These are phyloP conservation scores for Clarias pachynema DNA, from an alignment of 2,797 vertebrate species.

Conservation along the genomic window DNA sequence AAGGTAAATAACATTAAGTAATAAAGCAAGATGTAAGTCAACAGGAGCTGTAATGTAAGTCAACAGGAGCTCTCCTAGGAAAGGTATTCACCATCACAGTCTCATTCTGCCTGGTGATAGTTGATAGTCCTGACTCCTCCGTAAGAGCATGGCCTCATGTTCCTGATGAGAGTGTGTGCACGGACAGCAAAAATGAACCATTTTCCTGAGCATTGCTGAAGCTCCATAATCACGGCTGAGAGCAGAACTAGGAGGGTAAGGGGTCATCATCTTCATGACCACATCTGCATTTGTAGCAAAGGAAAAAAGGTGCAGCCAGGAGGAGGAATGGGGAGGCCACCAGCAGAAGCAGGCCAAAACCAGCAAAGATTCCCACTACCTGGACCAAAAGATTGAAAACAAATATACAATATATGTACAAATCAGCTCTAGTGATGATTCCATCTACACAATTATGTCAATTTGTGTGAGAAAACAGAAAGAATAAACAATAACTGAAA, in stretches of 20 bases:
- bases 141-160: background rate
- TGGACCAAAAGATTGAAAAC: constrained; percentile 57
- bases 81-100: background rate
- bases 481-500: background rate
- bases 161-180: background rate
- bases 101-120: background rate
- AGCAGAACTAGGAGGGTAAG: constrained; percentile 82
- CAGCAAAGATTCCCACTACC: constrained; percentile 98
- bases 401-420: background rate
- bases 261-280: constrained; percentile 96
- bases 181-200: background rate
- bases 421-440: background rate
- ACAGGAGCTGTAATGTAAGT: background rate
- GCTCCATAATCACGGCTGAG: background rate
- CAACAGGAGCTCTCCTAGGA: background rate
- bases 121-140: background rate
- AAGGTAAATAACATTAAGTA: background rate
- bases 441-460: background rate
- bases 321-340: constrained; percentile 96
- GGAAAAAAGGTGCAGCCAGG: constrained; percentile 93
- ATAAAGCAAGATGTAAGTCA: background rate
- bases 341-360: constrained; percentile 92
- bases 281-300: constrained; percentile 98
- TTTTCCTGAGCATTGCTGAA: background rate
- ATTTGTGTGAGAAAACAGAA: background rate